Percentiles rank a stretch among this genome's conserved stretches.
Conservation (phyloP, 2,888 invertebrate genomes). For the Metopia argyrocephala region DNA sequence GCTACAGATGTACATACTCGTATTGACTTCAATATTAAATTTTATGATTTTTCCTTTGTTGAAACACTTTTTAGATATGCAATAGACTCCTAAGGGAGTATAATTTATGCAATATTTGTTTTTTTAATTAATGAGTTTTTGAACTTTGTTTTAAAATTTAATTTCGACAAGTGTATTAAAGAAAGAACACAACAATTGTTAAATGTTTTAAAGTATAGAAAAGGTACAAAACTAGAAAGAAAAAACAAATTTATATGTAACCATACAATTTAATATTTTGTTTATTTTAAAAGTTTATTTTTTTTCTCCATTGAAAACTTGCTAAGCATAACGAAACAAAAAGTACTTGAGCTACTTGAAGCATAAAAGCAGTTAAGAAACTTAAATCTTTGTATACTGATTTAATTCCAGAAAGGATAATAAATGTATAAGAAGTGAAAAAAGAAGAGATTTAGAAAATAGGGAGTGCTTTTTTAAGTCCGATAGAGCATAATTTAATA, state of each 20-base stretch:
- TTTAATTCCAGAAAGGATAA: constrained; percentile 3
- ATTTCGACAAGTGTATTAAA: not conserved
- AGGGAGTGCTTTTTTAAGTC: too few relatives aligned
- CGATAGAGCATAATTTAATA: not conserved
- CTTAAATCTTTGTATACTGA: constrained; percentile 17
- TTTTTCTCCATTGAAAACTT: not conserved
- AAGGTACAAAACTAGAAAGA: not conserved
- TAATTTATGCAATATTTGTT: too few relatives aligned
- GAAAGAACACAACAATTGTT: not conserved
- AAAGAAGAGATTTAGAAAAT: not conserved
- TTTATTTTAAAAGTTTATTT: not conserved
- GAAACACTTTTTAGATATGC: not conserved
- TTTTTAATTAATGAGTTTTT: too few relatives aligned
- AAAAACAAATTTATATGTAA: too few relatives aligned
- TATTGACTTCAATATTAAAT: too few relatives aligned
- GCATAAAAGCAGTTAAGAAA: constrained; percentile 26
- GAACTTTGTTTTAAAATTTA: too few relatives aligned
- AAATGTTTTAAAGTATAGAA: not conserved
- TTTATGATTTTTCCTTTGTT: not conserved
- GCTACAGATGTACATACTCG: too few relatives aligned
- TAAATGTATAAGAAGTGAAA: not conserved
- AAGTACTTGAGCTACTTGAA: constrained; percentile 16
- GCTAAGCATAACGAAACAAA: constrained; percentile 10
- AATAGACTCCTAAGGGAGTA: not conserved
- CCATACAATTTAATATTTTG: too few relatives aligned